phyloP scores from a whole-genome alignment of 2,797 vertebrate genomes.

The Pelobates cultripes region DNA sequence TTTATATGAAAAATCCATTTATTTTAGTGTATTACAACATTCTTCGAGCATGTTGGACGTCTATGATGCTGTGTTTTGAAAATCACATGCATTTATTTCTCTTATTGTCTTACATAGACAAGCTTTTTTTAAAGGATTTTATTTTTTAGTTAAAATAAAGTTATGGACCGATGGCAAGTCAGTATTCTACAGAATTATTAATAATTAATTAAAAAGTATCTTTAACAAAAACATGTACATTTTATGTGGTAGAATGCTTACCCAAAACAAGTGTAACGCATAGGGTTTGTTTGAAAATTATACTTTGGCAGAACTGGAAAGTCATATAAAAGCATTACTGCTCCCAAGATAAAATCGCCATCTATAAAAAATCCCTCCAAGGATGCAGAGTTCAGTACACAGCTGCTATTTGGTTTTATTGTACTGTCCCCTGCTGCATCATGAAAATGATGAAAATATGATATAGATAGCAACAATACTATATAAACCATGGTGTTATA shows the following conservation, averaged over 20 bases:
- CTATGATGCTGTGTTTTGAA: too few relatives aligned
- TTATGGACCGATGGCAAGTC: too few relatives aligned
- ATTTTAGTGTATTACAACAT: too few relatives aligned
- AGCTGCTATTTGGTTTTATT: neutral
- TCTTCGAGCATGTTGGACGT: too few relatives aligned
- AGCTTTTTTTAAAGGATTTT: too few relatives aligned
- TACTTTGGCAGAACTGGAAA: neutral
- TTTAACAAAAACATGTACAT: neutral
- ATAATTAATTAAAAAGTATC: too few relatives aligned
- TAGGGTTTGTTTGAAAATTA: neutral
- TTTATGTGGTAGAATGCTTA: constrained; percentile 11
- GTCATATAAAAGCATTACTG: constrained; percentile 10
- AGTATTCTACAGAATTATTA: too few relatives aligned
- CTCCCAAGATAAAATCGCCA: constrained; percentile 35
- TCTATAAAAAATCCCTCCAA: constrained; percentile 14
- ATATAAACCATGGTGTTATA: neutral
- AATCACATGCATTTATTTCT: too few relatives aligned
- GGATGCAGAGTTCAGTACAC: neutral
- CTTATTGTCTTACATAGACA: too few relatives aligned
- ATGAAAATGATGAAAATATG: neutral
- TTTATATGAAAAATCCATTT: too few relatives aligned
- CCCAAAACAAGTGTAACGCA: neutral
- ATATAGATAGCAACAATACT: neutral
- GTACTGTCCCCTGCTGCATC: neutral
- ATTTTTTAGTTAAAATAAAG: too few relatives aligned